phyloP scores from a whole-genome alignment of 2,888 invertebrate species.

The Abrostola tripartita region DNA sequence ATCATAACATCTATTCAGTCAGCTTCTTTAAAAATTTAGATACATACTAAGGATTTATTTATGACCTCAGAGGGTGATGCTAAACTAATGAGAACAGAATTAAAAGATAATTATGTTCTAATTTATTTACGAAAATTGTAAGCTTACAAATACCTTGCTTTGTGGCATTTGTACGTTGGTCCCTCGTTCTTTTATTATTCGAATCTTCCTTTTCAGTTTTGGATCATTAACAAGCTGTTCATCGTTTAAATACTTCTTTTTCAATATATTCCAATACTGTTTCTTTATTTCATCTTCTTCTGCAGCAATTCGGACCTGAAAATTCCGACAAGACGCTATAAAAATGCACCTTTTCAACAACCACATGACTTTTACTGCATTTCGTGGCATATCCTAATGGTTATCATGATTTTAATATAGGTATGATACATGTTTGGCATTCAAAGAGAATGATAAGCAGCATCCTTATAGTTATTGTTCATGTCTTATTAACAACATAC shows the following conservation, averaged over 20 bases:
- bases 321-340: conserved; percentile 14
- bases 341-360: neutral
- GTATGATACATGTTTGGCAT: neutral
- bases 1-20: too few relatives aligned
- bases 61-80: too few relatives aligned
- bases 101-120: neutral
- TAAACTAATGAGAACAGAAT: neutral
- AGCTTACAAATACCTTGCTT: conserved; percentile 72
- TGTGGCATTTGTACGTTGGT: conserved; percentile 84
- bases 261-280: conserved; percentile 81
- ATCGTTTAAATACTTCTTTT: conserved; percentile 75
- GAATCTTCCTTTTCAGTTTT: conserved; percentile 73
- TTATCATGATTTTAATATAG: neutral
- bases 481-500: neutral
- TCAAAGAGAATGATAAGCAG: neutral
- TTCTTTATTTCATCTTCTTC: conserved; percentile 85
- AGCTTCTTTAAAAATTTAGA: too few relatives aligned
- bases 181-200: conserved; percentile 81
- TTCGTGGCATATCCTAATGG: too few relatives aligned
- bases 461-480: neutral
- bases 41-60: too few relatives aligned
- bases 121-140: neutral
- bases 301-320: conserved; percentile 78
- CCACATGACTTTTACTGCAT: too few relatives aligned
- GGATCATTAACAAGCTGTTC: conserved; percentile 62